Base-by-base conservation (phyloP, 2,113 vertebrate species). In the Chlamydotis undulata region DNA sequence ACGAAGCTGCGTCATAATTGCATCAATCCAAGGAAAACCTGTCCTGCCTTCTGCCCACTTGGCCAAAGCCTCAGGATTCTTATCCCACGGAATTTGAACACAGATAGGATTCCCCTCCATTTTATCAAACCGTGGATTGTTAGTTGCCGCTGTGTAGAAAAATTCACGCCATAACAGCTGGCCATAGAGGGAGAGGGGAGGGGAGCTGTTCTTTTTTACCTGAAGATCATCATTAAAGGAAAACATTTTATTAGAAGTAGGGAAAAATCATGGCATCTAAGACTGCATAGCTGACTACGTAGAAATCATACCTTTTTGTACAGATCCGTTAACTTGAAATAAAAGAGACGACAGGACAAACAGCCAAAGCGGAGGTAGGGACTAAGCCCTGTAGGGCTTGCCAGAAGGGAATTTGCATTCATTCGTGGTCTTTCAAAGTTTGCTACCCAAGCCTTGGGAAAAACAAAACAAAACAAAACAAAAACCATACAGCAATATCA, bases 21-120 rank as follows among this genome's bases (percentile, higher is more conserved):
- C 99, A 75, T 99, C 99, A 39, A 99, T 99, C 99, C 99, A 99
- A 19, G 99, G 99, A 93, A 99, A 99, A 91, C 99, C 99, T 31
- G 99, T 99, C 92, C 96, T 98, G 69, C 99, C 99, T 97, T 99
- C 99, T 31, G 99, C 99, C 99, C 99, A 99, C 95, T 99, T 99
- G 86, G 99, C 99, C 96, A 99, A 97, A 17, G 99, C 99, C 94
- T 99, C 99, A 12, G 99, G 98, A 96, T 99, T 99, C 82, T 98
- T 98, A 96, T 99, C 99, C 99, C 99, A 99, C 8, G 99, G 99
- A 92, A 99, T 99, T 97, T 99, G 99, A 91, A 99, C 98, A 87
- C 99, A 99, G 87, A 99, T 98, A 55, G 99, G 99, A 97, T 99
- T 99, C 69, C 99, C 99, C 76, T 99, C 99, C 99, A 99, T 99